A percentile compares a stretch with the other conserved stretches of the same genome.
phyloP scores from a whole-genome alignment of 2,797 vertebrate species.

The Psittacula echo region DNA sequence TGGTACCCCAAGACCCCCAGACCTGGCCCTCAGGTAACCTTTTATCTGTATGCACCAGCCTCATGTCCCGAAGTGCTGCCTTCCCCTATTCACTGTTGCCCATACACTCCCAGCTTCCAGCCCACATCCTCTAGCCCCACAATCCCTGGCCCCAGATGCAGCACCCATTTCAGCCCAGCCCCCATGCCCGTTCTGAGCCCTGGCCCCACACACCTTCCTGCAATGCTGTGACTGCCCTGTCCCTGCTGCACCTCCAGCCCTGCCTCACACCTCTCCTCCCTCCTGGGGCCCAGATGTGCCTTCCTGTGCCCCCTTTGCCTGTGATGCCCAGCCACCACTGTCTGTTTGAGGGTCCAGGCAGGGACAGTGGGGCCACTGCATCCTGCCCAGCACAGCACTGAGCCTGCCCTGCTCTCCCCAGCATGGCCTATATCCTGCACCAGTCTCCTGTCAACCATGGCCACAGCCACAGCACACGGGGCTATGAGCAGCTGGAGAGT shows the following conservation, averaged over 20 bases:
- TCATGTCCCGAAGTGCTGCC: fast-evolving
- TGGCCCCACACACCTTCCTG: not conserved
- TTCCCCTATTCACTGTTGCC: not conserved
- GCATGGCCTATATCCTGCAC: constrained; percentile 96
- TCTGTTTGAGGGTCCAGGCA: not conserved
- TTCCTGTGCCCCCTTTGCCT: not conserved
- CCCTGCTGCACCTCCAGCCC: not conserved
- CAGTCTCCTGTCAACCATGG: constrained; percentile 85
- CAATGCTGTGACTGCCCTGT: too few species aligned
- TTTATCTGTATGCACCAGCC: not conserved
- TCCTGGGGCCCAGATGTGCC: too few species aligned
- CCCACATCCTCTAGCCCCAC: fast-evolving
- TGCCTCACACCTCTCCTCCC: too few species aligned
- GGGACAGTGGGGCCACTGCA: fast-evolving
- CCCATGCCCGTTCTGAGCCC: too few species aligned
- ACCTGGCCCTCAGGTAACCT: not conserved
- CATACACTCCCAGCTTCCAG: fast-evolving
- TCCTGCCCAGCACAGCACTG: not conserved
- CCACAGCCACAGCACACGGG: constrained; percentile 83
- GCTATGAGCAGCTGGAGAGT: constrained; percentile 87
- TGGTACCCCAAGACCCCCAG: not conserved
- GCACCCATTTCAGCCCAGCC: not conserved
- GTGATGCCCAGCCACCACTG: fast-evolving
- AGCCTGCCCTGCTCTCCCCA: constrained; percentile 64
- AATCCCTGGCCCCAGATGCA: not conserved